Evolutionary conservation across 2,888 invertebrate genomes (phyloP).

Genomic region (Latrodectus hesperus): DNA sequence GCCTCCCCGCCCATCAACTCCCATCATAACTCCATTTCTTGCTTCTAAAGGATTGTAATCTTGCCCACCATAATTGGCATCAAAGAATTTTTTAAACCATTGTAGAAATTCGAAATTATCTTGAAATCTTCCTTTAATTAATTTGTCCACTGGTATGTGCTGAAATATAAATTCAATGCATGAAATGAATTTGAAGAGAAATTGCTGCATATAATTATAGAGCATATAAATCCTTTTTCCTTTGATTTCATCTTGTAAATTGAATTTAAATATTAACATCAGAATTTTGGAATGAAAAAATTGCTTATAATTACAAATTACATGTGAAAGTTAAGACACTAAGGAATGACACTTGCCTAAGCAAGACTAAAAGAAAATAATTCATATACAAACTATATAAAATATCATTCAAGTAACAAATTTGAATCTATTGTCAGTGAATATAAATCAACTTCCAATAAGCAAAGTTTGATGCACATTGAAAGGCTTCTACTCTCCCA

Average conservation of each 20-base stretch:
- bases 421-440: no score
- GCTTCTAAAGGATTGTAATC: slow-evolving; percentile 95
- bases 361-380: no score
- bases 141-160: slow-evolving; percentile 99
- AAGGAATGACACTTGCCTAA: no score
- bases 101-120: slow-evolving; percentile 99
- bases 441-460: no score
- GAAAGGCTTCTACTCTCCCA: no score
- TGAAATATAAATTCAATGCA: slow-evolving; percentile 76
- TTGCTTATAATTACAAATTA: not conserved
- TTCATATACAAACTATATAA: no score
- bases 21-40: slow-evolving; percentile 87
- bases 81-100: slow-evolving; percentile 99
- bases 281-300: not conserved
- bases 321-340: no score
- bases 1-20: slow-evolving; percentile 74
- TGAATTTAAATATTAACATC: not conserved
- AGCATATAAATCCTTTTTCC: not conserved
- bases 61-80: slow-evolving; percentile 98
- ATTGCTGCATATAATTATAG: not conserved
- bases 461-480: no score
- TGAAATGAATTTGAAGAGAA: slow-evolving; percentile 69
- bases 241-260: not conserved
- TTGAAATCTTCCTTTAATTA: slow-evolving; percentile 98
- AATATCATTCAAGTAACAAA: no score